Percentiles rank a stretch among this genome's conserved stretches.
phyloP scores from a whole-genome alignment of 92 coral and sea anemone genomes.

The Zoanthus gigantus region DNA sequence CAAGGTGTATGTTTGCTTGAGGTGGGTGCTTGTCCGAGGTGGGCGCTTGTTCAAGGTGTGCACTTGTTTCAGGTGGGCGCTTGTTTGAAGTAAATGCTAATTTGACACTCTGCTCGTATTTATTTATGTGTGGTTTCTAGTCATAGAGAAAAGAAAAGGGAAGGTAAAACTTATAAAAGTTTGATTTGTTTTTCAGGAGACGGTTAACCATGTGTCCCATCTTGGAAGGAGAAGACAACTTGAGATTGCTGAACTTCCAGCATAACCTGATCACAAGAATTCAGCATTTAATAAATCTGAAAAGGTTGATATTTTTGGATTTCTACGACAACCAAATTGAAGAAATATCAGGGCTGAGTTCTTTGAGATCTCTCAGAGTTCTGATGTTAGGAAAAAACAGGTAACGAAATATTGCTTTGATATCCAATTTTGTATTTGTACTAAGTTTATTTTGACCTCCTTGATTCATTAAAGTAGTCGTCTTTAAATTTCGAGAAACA shows the following conservation, averaged over 20 bases:
- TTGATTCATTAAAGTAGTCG: too few species aligned
- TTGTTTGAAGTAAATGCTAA: too few species aligned
- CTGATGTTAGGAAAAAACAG: conserved; percentile 95
- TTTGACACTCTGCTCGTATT: too few species aligned
- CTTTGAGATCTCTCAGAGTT: conserved; percentile 88
- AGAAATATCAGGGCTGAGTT: conserved; percentile 86
- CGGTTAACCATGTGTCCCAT: conserved; percentile 89
- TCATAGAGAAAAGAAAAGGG: too few species aligned
- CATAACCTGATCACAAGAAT: conserved; percentile 91
- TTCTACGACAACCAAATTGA: conserved; percentile 97
- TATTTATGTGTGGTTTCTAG: too few species aligned
- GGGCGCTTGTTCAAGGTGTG: too few species aligned
- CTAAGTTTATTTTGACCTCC: too few species aligned
- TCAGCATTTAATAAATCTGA: conserved; percentile 84
- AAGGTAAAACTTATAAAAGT: too few species aligned
- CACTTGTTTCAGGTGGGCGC: too few species aligned
- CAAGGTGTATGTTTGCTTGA: too few species aligned
- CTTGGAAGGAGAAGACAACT: conserved; percentile 94
- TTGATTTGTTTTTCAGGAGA: conserved; percentile 67
- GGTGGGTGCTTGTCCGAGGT: too few species aligned
- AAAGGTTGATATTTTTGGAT: conserved; percentile 92
- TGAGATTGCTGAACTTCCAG: conserved; percentile 91
- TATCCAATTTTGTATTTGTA: neutral
- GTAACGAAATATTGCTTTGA: conserved; percentile 4
- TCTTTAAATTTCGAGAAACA: too few species aligned